Conservation (phyloP, 2,888 invertebrate species). For the Drosophila suboccidentalis region DNA sequence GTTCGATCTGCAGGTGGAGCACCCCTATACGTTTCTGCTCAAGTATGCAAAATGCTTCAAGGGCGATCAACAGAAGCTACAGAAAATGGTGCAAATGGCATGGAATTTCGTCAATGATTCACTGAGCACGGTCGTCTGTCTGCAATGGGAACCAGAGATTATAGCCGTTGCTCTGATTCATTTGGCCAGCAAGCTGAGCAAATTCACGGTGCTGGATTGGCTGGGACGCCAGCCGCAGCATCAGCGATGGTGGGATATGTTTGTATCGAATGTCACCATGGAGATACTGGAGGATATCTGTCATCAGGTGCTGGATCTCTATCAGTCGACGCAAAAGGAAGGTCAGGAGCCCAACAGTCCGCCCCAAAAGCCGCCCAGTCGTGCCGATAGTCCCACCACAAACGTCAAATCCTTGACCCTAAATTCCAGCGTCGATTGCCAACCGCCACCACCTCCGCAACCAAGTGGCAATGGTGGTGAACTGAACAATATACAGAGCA, state of each 20-base stretch:
- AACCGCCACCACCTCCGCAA: slow-evolving; percentile 26
- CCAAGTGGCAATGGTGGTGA: slow-evolving; percentile 62
- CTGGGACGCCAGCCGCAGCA: slow-evolving; percentile 91
- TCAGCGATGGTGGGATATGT: slow-evolving; percentile 99
- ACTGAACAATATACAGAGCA: slow-evolving; percentile 80
- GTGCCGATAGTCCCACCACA: slow-evolving; percentile 87
- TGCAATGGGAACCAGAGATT: slow-evolving; percentile 99
- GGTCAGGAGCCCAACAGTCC: slow-evolving; percentile 87
- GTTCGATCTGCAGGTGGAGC: slow-evolving; percentile 97
- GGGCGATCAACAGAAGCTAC: slow-evolving; percentile 96
- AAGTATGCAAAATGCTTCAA: slow-evolving; percentile 97
- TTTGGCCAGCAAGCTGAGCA: slow-evolving; percentile 97
- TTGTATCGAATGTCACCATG: slow-evolving; percentile 97
- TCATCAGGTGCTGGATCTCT: slow-evolving; percentile 97
- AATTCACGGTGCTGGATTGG: slow-evolving; percentile 98
- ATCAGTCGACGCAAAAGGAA: slow-evolving; percentile 90
- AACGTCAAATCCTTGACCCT: slow-evolving; percentile 45
- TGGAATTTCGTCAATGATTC: slow-evolving; percentile 99
- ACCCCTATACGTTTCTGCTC: slow-evolving; percentile 97
- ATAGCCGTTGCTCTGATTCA: slow-evolving; percentile 99
- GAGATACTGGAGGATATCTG: slow-evolving; percentile 98
- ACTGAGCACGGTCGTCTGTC: slow-evolving; percentile 97
- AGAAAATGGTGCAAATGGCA: slow-evolving; percentile 99
- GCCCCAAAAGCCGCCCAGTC: slow-evolving; percentile 88
- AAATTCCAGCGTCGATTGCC: slow-evolving; percentile 27